phyloP scores from a whole-genome alignment of 2,888 invertebrate genomes.

The Acanthopleura granulata region DNA sequence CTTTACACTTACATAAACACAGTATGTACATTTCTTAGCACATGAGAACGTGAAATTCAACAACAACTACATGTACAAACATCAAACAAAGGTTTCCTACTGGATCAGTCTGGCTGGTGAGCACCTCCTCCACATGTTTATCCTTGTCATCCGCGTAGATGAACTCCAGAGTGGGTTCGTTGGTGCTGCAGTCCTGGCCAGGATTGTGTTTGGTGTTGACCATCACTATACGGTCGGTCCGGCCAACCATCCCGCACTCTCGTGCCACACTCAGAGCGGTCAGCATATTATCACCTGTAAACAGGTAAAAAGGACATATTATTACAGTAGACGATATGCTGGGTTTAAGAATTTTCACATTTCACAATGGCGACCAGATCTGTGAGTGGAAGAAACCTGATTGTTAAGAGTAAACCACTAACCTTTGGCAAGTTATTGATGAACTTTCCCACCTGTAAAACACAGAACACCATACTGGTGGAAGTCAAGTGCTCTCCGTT shows the following conservation, averaged over 20 bases:
- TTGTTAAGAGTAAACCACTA: no score
- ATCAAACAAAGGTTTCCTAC: background rate
- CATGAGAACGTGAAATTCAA: no score
- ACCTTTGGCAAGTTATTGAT: no score
- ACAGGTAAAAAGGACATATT: no score
- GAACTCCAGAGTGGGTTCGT: conserved; percentile 48
- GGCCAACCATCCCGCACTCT: conserved; percentile 83
- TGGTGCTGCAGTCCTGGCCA: background rate
- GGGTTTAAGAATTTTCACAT: no score
- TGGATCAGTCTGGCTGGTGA: background rate
- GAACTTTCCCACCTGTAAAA: no score
- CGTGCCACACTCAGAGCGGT: conserved; percentile 92
- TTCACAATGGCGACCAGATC: no score
- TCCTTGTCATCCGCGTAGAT: conserved; percentile 48
- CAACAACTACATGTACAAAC: no score
- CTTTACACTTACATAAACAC: no score
- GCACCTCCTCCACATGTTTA: conserved; percentile 46
- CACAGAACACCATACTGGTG: background rate
- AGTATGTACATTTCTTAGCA: no score
- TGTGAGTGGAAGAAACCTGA: no score
- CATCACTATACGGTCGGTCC: conserved; percentile 74
- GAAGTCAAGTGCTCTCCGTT: background rate
- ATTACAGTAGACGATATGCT: no score
- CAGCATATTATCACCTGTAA: conserved; percentile 76
- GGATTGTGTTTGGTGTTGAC: conserved; percentile 66